A percentile compares a stretch with the other conserved stretches of the same genome.
Conservation (phyloP, 2,888 invertebrate species). For the Griposia aprilina region DNA sequence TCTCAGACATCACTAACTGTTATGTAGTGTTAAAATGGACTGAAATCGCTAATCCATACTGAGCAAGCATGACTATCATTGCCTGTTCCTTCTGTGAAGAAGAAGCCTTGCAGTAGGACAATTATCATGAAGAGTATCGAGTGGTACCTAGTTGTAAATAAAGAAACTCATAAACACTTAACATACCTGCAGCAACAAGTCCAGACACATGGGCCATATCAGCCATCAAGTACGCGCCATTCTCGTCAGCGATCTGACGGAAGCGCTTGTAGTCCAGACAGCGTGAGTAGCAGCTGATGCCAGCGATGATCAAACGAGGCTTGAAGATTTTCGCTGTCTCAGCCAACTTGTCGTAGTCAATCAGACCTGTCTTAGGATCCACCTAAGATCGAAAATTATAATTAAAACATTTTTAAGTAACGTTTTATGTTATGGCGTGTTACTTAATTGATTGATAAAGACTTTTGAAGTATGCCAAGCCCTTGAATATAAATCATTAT, state of each 20-base stretch:
- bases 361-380: conserved; percentile 94
- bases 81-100: background rate
- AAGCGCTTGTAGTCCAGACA: conserved; percentile 97
- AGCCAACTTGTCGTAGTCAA: conserved; percentile 97
- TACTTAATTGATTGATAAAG: background rate
- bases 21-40: background rate
- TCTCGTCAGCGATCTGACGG: conserved; percentile 95
- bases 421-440: background rate
- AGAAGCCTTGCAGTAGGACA: background rate
- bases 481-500: background rate
- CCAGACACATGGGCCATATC: conserved; percentile 99
- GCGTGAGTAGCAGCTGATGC: conserved; percentile 98
- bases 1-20: background rate
- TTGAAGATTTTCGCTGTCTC: conserved; percentile 96
- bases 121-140: background rate
- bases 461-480: background rate
- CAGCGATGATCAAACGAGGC: conserved; percentile 98
- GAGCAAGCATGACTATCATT: background rate
- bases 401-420: background rate
- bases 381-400: conserved; percentile 82
- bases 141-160: background rate
- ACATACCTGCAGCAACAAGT: conserved; percentile 95
- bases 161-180: background rate
- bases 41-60: background rate
- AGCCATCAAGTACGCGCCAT: conserved; percentile 96